Evolutionary conservation across 2,113 vertebrate genomes (phyloP).

Genomic region (Sinosuthora webbiana): DNA sequence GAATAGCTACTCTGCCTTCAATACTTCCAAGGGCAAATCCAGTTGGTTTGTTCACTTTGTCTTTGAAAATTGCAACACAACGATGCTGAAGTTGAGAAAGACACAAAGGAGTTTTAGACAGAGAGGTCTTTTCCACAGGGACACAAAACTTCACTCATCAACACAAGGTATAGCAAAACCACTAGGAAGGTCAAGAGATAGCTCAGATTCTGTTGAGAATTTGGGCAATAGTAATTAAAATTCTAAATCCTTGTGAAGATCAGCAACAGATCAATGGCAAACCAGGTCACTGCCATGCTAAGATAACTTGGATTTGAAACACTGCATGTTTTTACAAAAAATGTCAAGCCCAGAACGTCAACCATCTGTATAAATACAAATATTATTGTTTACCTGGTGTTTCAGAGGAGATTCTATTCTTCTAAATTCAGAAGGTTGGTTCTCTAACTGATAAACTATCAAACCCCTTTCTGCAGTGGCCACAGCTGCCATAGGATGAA

Average conservation of each 20-base stretch:
- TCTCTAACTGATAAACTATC: conserved; percentile 97
- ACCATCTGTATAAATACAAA: neutral
- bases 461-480: conserved; percentile 95
- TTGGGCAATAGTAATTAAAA: neutral
- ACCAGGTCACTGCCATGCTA: accelerated
- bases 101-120: neutral
- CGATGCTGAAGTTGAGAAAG: conserved; percentile 81
- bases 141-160: neutral
- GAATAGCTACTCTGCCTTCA: conserved; percentile 96
- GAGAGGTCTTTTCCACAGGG: neutral
- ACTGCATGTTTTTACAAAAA: neutral
- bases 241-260: neutral
- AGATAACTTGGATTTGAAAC: neutral
- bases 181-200: neutral
- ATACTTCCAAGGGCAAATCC: conserved; percentile 98
- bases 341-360: neutral
- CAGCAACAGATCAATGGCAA: neutral
- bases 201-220: neutral
- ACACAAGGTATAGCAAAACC: neutral
- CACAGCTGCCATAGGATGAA: conserved; percentile 97
- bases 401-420: conserved; percentile 97
- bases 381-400: conserved; percentile 84
- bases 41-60: conserved; percentile 98
- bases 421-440: conserved; percentile 95
- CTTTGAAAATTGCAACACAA: conserved; percentile 99